Evolutionary conservation across 2,888 invertebrate genomes (phyloP).

Genomic region (Drosophila histrio): DNA sequence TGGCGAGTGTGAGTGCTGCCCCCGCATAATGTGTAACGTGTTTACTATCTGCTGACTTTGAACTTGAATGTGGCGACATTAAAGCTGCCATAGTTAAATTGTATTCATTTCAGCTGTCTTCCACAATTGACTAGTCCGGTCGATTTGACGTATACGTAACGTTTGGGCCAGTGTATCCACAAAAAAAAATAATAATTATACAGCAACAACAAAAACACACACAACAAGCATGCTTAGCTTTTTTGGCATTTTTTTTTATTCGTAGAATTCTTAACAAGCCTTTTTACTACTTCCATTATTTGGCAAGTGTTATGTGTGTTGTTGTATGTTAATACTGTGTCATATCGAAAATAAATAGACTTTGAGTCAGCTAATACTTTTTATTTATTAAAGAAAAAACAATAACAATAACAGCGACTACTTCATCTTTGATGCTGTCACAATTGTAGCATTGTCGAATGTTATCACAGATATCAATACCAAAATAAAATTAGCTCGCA

Average conservation of each 20-base stretch:
- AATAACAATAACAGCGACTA: background rate
- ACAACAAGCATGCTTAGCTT: too few relatives aligned
- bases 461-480: background rate
- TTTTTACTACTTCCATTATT: too few relatives aligned
- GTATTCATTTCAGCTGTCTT: constrained; percentile 8
- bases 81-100: constrained; percentile 22
- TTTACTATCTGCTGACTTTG: constrained; percentile 44
- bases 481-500: too few relatives aligned
- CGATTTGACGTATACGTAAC: constrained; percentile 12
- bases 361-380: too few relatives aligned
- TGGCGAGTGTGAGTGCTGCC: background rate
- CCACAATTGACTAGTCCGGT: background rate
- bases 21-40: constrained; percentile 6
- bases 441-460: background rate
- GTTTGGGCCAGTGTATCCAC: background rate
- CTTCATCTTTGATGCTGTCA: background rate
- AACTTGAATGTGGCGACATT: constrained; percentile 43
- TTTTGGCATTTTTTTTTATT: too few relatives aligned
- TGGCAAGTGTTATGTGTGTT: too few relatives aligned
- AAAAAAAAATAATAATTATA: background rate
- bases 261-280: too few relatives aligned
- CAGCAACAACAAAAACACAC: background rate
- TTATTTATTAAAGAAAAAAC: too few relatives aligned
- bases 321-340: too few relatives aligned
- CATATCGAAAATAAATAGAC: too few relatives aligned